A percentile compares a stretch with the other conserved stretches of the same genome.
Conservation (phyloP, 2,113 vertebrate species). For the Coptodon bakossiorum region DNA sequence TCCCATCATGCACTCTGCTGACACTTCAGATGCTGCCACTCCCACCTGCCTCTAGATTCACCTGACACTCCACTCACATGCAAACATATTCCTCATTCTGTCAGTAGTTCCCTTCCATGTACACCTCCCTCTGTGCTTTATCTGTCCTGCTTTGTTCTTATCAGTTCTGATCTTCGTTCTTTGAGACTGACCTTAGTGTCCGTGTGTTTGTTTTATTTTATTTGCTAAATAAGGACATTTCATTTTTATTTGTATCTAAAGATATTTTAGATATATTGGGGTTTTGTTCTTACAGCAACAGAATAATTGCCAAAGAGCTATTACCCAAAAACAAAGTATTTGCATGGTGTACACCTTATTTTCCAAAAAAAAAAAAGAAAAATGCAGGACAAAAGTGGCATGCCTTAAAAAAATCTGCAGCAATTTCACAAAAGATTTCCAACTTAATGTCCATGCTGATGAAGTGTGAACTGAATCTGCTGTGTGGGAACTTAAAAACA, state of each 20-base stretch:
- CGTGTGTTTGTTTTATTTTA: neutral
- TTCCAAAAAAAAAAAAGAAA: neutral
- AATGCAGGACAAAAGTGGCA: neutral
- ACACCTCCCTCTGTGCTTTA: neutral
- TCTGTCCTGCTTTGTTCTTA: neutral
- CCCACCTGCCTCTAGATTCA: neutral
- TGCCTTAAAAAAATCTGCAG: neutral
- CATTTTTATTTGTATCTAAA: neutral
- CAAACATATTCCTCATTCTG: neutral
- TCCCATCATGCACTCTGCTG: neutral
- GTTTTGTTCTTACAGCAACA: too few species aligned
- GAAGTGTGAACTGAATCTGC: too few species aligned
- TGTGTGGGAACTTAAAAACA: too few species aligned
- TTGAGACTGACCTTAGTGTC: neutral
- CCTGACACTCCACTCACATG: neutral
- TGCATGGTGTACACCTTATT: neutral
- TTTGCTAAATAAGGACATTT: neutral
- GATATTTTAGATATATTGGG: neutral
- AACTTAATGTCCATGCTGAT: neutral
- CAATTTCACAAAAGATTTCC: neutral
- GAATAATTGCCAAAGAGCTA: too few species aligned
- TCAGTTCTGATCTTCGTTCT: neutral
- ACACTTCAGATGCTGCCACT: neutral
- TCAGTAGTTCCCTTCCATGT: neutral
- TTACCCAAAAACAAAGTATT: neutral